phyloP scores from a whole-genome alignment of 2,888 invertebrate species.

The Sarcophaga subvicina region DNA sequence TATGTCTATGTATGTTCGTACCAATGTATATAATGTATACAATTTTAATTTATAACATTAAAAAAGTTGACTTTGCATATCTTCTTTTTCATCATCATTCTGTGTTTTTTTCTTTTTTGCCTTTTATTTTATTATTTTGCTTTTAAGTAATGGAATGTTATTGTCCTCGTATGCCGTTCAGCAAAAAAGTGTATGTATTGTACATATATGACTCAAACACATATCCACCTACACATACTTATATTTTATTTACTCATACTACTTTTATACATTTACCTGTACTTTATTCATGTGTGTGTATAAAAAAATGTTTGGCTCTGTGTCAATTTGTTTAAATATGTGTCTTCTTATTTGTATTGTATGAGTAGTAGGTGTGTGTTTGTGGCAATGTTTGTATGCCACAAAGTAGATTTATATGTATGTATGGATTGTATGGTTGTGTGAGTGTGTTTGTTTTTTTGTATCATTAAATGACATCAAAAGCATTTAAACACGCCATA shows the following conservation, averaged over 20 bases:
- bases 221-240: neutral
- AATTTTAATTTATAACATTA: slow-evolving; percentile 77
- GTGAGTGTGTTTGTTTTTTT: slow-evolving; percentile 14
- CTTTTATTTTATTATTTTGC: slow-evolving; percentile 30
- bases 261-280: slow-evolving; percentile 29
- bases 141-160: slow-evolving; percentile 57
- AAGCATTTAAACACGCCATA: slow-evolving; percentile 80
- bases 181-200: neutral
- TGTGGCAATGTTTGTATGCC: neutral
- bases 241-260: slow-evolving; percentile 35
- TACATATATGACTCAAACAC: neutral
- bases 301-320: slow-evolving; percentile 21
- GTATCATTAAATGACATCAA: slow-evolving; percentile 75
- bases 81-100: slow-evolving; percentile 8
- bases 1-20: slow-evolving; percentile 21
- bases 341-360: neutral
- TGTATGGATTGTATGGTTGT: neutral
- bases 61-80: slow-evolving; percentile 72
- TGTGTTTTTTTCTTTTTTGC: slow-evolving; percentile 1
- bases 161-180: slow-evolving; percentile 21
- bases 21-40: slow-evolving; percentile 54
- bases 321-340: slow-evolving; percentile 22
- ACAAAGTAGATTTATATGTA: slow-evolving; percentile 27
- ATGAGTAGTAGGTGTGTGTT: neutral
- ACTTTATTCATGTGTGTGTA: neutral